phyloP scores from a whole-genome alignment of 1,140 invertebrate genomes.

The Apis florea region DNA sequence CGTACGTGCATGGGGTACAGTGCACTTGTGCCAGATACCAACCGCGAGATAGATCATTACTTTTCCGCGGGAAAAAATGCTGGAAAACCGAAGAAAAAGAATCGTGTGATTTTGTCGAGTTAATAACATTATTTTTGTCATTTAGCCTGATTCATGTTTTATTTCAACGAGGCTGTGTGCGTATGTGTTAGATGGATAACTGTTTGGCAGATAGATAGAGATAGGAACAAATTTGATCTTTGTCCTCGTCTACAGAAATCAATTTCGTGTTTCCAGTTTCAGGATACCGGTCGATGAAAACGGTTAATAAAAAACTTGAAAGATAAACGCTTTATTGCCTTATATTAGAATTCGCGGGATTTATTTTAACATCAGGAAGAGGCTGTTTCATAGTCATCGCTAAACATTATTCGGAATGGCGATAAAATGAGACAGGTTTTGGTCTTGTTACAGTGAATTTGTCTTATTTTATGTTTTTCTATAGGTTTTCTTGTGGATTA shows the following conservation, averaged over 20 bases:
- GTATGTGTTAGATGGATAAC: background rate
- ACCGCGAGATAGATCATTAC: background rate
- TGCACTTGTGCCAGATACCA: constrained; percentile 41
- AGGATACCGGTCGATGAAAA: constrained; percentile 21
- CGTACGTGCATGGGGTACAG: constrained; percentile 31
- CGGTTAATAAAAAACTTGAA: constrained; percentile 13
- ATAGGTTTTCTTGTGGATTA: background rate
- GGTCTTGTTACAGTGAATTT: background rate
- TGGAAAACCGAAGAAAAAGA: constrained; percentile 27
- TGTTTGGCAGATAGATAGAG: background rate
- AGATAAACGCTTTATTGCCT: constrained; percentile 23
- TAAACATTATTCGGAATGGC: background rate
- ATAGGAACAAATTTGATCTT: background rate
- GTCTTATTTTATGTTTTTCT: background rate
- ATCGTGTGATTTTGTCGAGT: constrained; percentile 14
- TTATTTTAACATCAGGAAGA: constrained; percentile 8
- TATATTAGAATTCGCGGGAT: background rate
- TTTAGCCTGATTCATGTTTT: background rate
- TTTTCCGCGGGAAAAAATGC: background rate
- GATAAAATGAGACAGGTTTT: background rate
- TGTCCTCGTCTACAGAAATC: background rate
- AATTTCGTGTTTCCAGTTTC: background rate
- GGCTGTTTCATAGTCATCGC: constrained; percentile 23
- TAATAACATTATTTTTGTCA: too few relatives aligned
- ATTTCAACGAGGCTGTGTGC: background rate